Percentiles rank a stretch among this genome's conserved stretches.
These are phyloP conservation scores for Cepaea hortensis DNA, from an alignment of 2,888 invertebrate genomes.

Conservation along the genomic window DNA sequence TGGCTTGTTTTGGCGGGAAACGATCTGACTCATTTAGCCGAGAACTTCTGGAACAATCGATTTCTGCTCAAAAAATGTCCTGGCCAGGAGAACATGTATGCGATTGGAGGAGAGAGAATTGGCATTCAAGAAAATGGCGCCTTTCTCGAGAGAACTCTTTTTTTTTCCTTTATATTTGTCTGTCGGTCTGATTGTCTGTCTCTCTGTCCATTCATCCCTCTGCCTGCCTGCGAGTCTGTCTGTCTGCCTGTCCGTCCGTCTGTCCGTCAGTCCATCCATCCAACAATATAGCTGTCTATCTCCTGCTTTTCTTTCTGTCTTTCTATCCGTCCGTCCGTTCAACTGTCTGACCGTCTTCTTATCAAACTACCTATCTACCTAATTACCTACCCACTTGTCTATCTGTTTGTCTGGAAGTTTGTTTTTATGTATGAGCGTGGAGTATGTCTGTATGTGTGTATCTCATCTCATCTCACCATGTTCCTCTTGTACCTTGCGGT, in stretches of 20 bases:
- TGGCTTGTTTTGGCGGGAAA: constrained; percentile 30
- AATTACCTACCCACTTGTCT: too few relatives aligned
- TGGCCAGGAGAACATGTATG: too few relatives aligned
- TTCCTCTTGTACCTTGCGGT: too few relatives aligned
- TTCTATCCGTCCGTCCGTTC: not conserved
- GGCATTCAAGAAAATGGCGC: too few relatives aligned
- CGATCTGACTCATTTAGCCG: constrained; percentile 16
- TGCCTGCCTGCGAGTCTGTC: not conserved
- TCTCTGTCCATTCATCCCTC: not conserved
- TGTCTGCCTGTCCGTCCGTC: not conserved
- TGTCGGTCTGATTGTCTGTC: not conserved
- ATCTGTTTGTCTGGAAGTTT: too few relatives aligned
- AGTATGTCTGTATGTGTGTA: too few relatives aligned
- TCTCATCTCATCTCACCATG: too few relatives aligned
- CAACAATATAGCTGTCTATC: not conserved
- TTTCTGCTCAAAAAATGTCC: not conserved
- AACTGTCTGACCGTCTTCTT: too few relatives aligned
- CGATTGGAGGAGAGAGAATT: too few relatives aligned
- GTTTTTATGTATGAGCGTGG: too few relatives aligned
- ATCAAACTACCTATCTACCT: too few relatives aligned
- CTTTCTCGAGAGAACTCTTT: not conserved
- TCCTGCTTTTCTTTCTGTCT: not conserved
- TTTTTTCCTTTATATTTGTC: not conserved
- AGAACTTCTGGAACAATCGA: constrained; percentile 24
- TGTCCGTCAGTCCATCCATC: not conserved